Evolutionary conservation across 2,888 invertebrate genomes (phyloP).

Genomic region (Eupithecia vulgata): DNA sequence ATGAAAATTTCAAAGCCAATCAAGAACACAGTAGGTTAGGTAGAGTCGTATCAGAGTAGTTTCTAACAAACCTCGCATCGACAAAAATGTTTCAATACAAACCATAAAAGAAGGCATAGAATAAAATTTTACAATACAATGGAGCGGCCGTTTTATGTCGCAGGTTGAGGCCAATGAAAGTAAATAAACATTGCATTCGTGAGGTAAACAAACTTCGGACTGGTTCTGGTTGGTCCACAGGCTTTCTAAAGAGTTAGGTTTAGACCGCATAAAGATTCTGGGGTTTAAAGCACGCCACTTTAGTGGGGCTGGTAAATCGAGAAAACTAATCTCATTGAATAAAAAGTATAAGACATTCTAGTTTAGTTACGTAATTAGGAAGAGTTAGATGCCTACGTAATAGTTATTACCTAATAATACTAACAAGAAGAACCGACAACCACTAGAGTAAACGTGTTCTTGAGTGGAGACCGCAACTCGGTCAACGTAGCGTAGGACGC

Average conservation of each 20-base stretch:
- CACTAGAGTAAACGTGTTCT: too few species aligned
- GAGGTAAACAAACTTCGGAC: slow-evolving; percentile 76
- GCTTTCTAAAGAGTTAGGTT: slow-evolving; percentile 62
- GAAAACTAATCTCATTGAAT: not conserved
- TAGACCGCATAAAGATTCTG: not conserved
- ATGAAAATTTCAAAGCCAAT: not conserved
- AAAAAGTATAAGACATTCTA: not conserved
- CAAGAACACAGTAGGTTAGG: not conserved
- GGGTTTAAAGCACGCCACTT: not conserved
- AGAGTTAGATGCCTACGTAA: not conserved
- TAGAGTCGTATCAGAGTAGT: not conserved
- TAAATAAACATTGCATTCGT: slow-evolving; percentile 77
- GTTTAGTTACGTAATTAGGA: not conserved
- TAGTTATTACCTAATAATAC: too few species aligned
- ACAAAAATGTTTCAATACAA: not conserved
- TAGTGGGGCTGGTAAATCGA: not conserved
- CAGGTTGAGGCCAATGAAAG: slow-evolving; percentile 72
- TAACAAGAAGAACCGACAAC: too few species aligned
- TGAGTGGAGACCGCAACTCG: too few species aligned
- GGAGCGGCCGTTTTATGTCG: slow-evolving; percentile 47
- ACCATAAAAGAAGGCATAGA: not conserved
- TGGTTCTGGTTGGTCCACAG: slow-evolving; percentile 66
- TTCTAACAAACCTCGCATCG: not conserved
- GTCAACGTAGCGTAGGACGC: too few species aligned
- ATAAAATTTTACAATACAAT: slow-evolving; percentile 39